A percentile compares a stretch with the other conserved stretches of the same genome.
These are phyloP conservation scores for Mythimna vitellina DNA, from an alignment of 2,888 invertebrate genomes.

Conservation along the genomic window DNA sequence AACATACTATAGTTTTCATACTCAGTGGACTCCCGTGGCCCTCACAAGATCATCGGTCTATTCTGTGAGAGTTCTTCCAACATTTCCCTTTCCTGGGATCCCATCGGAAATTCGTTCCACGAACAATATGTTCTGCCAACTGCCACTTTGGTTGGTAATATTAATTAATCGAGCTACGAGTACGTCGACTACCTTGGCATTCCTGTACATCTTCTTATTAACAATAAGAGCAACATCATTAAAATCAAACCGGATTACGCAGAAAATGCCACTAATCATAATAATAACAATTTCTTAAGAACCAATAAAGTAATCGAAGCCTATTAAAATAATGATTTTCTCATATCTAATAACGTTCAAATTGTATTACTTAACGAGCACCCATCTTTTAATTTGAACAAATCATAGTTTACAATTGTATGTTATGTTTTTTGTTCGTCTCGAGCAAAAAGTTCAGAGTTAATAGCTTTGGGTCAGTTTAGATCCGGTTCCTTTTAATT, in stretches of 20 bases:
- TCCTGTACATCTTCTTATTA: background rate
- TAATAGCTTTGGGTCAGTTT: conserved; percentile 52
- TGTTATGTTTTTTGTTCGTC: conserved; percentile 48
- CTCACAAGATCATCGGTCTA: no score
- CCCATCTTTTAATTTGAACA: conserved; percentile 48
- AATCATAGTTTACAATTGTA: conserved; percentile 39
- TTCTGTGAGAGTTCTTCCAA: background rate
- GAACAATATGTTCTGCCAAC: background rate
- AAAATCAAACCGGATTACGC: conserved; percentile 3
- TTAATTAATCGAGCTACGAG: no score
- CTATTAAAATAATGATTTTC: conserved; percentile 50
- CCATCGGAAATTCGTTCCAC: background rate
- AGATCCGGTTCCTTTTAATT: conserved; percentile 55
- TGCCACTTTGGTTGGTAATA: background rate
- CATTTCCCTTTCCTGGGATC: no score
- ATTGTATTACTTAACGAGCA: conserved; percentile 46
- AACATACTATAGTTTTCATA: background rate
- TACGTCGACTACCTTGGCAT: background rate
- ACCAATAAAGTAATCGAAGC: conserved; percentile 33
- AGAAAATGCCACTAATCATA: conserved; percentile 1
- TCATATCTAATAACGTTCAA: conserved; percentile 51
- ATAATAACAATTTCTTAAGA: conserved; percentile 14
- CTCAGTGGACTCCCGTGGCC: background rate
- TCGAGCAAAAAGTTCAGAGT: conserved; percentile 13
- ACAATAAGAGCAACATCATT: background rate